Base-by-base conservation (phyloP, 2,797 vertebrate genomes). In the Bradypus variegatus region DNA sequence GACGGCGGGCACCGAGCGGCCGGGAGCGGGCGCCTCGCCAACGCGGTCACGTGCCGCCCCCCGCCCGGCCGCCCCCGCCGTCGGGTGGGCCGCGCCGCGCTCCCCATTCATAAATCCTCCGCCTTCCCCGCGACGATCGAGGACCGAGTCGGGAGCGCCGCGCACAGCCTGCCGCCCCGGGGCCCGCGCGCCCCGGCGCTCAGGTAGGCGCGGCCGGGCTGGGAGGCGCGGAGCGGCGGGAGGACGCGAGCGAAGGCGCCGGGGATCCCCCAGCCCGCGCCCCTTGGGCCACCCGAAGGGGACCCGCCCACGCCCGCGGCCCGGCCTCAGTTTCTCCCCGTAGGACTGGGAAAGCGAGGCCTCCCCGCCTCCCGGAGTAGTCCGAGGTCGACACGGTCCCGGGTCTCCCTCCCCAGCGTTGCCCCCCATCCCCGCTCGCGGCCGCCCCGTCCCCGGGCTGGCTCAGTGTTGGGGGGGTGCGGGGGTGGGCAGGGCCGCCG, bases 31-130 rank as follows among this genome's bases (percentile, higher is more conserved):
- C 75, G 55, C 62, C 38, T 55, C 62, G 94, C 94, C 95, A 96
- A 50, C 92, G 92, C 87, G 81, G 58, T 96, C 96, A 96, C 96
- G 96, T 96, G 96, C 86, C 60, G 96, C 86, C 89, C 53, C 82
- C 92, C 93, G 95, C 94, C 96, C 95, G 8, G 85, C 95, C 91
- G 65, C 94, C 94, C 91, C 95, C 93, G 91, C 36, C 85, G 50
- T 70, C 53, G 14, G 78, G 73, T 76, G 73, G 78, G 4, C 41
- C 88, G 80, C 83, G 80, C 86, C 86, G 81, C 76, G 53, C 79
- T 75, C 88, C 70, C 72, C 98, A 99, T 98, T 99, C 98, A 99
- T 98, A 98, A 98, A 98, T 98, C 98, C 97, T 97, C 97, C 96
- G 95, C 95, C 96, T 95, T 94, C 79, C 93, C 93, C 73, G 88